These are phyloP conservation scores for Symphodus melops DNA, from an alignment of 2,113 vertebrate genomes.

Conservation along the genomic window DNA sequence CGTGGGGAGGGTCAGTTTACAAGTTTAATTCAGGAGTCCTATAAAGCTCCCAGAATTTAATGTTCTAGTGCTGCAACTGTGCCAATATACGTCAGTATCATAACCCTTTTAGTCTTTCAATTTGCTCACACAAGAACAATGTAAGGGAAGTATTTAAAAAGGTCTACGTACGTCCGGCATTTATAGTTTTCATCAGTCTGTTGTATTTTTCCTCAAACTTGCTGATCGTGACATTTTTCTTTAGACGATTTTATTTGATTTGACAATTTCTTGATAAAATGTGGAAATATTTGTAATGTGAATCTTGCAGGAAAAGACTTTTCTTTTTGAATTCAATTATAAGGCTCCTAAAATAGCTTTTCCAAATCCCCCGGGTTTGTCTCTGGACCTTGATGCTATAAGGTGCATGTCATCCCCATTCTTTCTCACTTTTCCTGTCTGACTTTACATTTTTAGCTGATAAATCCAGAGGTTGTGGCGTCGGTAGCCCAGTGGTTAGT, in stretches of 20 bases:
- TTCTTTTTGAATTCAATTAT: no score
- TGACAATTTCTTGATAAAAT: no score
- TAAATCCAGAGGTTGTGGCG: no score
- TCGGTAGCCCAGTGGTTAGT: no score
- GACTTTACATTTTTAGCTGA: no score
- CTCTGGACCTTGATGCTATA: no score
- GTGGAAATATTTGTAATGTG: neutral
- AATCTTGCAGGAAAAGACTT: neutral
- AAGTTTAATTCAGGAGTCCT: slow-evolving; percentile 37
- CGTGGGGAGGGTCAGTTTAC: slow-evolving; percentile 34
- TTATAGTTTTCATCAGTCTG: neutral
- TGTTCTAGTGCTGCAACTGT: neutral
- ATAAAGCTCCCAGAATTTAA: slow-evolving; percentile 20
- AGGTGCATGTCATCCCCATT: no score
- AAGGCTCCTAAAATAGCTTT: no score
- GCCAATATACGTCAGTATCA: no score
- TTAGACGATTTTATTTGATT: no score
- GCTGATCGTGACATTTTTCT: neutral
- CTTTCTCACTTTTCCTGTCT: no score
- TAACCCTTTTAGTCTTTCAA: neutral
- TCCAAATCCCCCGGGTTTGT: no score
- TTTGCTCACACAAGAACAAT: neutral
- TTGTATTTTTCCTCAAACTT: neutral
- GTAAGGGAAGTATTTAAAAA: neutral
- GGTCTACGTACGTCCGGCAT: neutral